Conservation (phyloP, 2,888 invertebrate genomes). For the Polydrusus cervinus region DNA sequence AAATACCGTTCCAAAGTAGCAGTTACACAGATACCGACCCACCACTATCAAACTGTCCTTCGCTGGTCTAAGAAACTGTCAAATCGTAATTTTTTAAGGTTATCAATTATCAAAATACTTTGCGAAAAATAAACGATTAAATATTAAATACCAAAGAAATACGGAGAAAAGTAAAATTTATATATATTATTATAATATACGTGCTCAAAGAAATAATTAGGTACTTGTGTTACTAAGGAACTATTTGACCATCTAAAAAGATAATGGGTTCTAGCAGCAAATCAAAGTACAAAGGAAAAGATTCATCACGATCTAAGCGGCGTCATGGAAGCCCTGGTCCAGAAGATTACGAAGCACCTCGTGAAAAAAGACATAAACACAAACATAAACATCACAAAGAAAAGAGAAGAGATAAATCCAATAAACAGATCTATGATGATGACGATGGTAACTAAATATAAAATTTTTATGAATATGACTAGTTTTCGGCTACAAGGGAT, state of each 20-base stretch:
- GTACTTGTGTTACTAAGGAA: conserved; percentile 22
- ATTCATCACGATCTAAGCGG: conserved; percentile 74
- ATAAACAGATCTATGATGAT: conserved; percentile 70
- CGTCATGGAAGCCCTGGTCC: conserved; percentile 77
- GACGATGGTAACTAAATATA: conserved; percentile 74
- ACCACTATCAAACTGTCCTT: too few relatives aligned
- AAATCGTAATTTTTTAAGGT: too few relatives aligned
- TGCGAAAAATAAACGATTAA: background rate
- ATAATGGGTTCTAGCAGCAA: conserved; percentile 82
- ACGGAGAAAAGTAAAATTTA: too few relatives aligned
- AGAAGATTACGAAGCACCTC: conserved; percentile 70
- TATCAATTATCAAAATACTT: too few relatives aligned
- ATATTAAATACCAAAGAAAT: background rate
- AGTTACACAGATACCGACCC: too few relatives aligned
- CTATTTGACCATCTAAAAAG: conserved; percentile 51
- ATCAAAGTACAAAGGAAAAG: conserved; percentile 76
- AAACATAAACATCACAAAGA: conserved; percentile 72
- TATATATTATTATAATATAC: too few relatives aligned
- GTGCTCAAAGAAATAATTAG: background rate
- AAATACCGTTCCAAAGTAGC: too few relatives aligned
- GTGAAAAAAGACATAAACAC: conserved; percentile 75
- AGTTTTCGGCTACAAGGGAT: too few relatives aligned
- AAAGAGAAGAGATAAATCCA: conserved; percentile 64
- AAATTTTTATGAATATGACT: too few relatives aligned
- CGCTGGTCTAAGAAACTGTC: too few relatives aligned